Percentiles rank a stretch among this genome's conserved stretches.
Conservation (phyloP, 1,140 invertebrate species). For the Dinothrombium tinctorium region DNA sequence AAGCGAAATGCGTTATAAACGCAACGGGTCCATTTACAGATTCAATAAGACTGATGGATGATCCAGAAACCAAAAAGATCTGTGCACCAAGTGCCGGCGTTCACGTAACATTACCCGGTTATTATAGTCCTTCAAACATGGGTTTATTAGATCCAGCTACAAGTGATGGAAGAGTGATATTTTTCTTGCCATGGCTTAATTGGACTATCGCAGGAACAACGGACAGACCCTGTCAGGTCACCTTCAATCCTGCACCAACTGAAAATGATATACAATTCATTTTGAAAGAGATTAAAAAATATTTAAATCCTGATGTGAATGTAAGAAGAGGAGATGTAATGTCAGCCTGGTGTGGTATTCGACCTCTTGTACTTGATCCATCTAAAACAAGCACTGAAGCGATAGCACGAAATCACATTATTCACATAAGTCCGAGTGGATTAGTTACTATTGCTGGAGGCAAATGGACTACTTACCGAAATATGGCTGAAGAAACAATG, state of each 20-base stretch:
- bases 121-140: constrained; percentile 93
- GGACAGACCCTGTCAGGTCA: constrained; percentile 75
- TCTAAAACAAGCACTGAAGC: constrained; percentile 60
- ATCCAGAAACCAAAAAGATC: constrained; percentile 50
- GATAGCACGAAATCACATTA: constrained; percentile 91
- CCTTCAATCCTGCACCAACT: constrained; percentile 72
- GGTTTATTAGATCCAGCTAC: constrained; percentile 90
- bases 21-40: constrained; percentile 98
- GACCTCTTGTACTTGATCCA: constrained; percentile 87
- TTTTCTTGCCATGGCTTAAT: constrained; percentile 91
- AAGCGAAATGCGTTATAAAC: constrained; percentile 86
- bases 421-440: constrained; percentile 66
- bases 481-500: constrained; percentile 91
- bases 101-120: constrained; percentile 93
- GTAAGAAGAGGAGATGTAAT: constrained; percentile 89
- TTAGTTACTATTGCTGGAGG: constrained; percentile 91
- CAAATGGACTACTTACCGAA: constrained; percentile 94
- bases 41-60: constrained; percentile 79
- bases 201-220: constrained; percentile 91
- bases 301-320: constrained; percentile 83
- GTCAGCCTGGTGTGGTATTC: constrained; percentile 92
- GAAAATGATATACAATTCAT: constrained; percentile 98
- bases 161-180: constrained; percentile 91
- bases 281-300: constrained; percentile 85
- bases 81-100: constrained; percentile 89